These are phyloP conservation scores for Anadara kagoshimensis DNA, from an alignment of 1,140 invertebrate species.

Conservation along the genomic window DNA sequence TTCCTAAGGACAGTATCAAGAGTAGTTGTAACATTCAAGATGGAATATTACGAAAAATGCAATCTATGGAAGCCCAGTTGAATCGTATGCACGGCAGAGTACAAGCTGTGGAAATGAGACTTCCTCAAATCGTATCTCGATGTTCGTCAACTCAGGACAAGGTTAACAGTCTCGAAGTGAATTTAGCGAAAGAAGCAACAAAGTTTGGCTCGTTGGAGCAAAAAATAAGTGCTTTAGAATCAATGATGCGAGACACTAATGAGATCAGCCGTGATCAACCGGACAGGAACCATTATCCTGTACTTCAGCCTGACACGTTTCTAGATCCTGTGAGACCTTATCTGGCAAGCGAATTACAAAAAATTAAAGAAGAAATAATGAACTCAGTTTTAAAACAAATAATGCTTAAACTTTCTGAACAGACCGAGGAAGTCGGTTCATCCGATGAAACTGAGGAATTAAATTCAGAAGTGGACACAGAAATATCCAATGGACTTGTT, in stretches of 20 bases:
- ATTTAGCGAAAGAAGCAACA: conserved; percentile 22
- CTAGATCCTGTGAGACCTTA: conserved; percentile 36
- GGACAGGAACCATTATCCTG: neutral
- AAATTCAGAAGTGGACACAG: too few species aligned
- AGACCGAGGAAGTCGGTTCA: conserved; percentile 12
- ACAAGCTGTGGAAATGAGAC: conserved; percentile 16
- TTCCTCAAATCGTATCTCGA: conserved; percentile 15
- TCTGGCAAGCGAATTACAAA: conserved; percentile 45
- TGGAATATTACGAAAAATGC: conserved; percentile 30
- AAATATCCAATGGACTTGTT: too few species aligned
- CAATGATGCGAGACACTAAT: neutral
- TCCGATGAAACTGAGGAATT: conserved; percentile 4
- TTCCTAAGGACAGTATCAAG: conserved; percentile 65
- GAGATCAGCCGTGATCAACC: neutral
- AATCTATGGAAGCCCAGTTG: conserved; percentile 32
- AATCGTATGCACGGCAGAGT: conserved; percentile 9
- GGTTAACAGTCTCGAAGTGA: conserved; percentile 16
- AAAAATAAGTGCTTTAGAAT: conserved; percentile 9
- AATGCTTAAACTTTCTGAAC: conserved; percentile 17
- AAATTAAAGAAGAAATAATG: conserved; percentile 35
- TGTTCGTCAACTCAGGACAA: conserved; percentile 2
- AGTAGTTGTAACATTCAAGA: conserved; percentile 40
- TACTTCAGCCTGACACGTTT: conserved; percentile 26
- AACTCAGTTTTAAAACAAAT: conserved; percentile 18
- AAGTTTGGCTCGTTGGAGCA: conserved; percentile 5